Evolutionary conservation across 2,888 invertebrate species (phyloP).

Genomic region (Uropetala carovei): DNA sequence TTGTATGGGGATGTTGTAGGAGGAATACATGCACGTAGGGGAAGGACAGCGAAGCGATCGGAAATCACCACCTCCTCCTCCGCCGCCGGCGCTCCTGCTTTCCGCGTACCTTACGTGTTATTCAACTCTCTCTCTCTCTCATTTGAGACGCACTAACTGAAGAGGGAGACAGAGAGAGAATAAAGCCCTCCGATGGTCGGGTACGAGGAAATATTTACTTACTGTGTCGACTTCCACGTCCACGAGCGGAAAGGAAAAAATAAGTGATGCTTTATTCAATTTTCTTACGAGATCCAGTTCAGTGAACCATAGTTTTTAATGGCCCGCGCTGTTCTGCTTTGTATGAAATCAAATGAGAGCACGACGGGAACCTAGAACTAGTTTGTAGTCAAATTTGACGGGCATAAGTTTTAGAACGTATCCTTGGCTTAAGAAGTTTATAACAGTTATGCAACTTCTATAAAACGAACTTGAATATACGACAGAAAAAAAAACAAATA

Average conservation of each 20-base stretch:
- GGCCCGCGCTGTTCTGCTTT: not conserved
- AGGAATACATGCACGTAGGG: no score
- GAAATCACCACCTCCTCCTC: not conserved
- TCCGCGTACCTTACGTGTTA: not conserved
- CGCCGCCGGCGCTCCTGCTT: not conserved
- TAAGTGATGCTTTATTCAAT: not conserved
- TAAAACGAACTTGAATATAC: no score
- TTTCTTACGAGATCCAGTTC: not conserved
- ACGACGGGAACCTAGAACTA: not conserved
- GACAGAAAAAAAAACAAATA: no score
- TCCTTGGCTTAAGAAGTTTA: no score
- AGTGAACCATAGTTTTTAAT: not conserved
- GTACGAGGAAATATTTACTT: slow-evolving; percentile 7
- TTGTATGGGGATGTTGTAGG: no score
- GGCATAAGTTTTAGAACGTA: no score
- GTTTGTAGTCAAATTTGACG: no score
- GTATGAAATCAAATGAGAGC: not conserved
- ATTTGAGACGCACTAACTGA: not conserved
- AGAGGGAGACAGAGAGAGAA: not conserved
- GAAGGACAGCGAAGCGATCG: no score
- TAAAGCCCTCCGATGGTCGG: not conserved
- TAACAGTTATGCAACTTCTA: no score
- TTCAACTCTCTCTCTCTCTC: not conserved
- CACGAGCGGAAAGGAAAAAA: not conserved
- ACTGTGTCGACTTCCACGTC: not conserved